Base-by-base conservation (phyloP, 2,888 invertebrate genomes). In the Drosophila phalerata region DNA sequence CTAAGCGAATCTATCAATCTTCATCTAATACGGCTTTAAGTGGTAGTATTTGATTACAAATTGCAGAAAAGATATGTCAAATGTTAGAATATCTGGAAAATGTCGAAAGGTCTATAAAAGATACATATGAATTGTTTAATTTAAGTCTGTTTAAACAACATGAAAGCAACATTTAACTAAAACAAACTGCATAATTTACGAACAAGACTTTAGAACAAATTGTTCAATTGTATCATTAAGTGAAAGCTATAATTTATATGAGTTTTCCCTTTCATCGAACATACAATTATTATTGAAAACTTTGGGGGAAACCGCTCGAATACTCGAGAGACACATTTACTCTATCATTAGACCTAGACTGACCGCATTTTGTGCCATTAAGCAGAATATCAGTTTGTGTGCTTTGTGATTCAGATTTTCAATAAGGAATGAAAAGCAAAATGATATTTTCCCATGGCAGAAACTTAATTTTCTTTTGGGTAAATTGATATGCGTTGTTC, bases 401-500 rank as follows among this genome's bases (percentile, higher is more conserved):
- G 17, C 30, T 40, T n/a, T 55, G 30, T 28, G 38, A 56, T 47
- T 61, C 15, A 13, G 48, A 49, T 45, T 69, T 62, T 19, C 4
- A 38, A 43, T 17, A 19, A 22, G 28, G 37, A 25, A 32, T 5
- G 2, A 32, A 55, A 45, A 11, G 25, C 28, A 11, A 34, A 51
- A 63, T 51, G 42, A 43, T 32, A 55, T 58, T 51, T 42, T 17
- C 38, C 10, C 32, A 48, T 13, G 11, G 5, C 15, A 19, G 19
- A 1, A 13, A 45, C 19, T 13, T 22, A 62, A 37, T 56, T 45
- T 61, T 52, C 13, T 43, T 62, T 30, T 10, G 17, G 17, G 81
- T 65, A 73, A 81, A 61, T 65, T 71, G 67, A 75, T 84, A 74
- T 67, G 61, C 48, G 42, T 37, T 34, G 38, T 28, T 47, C 32